phyloP scores from a whole-genome alignment of 2,797 vertebrate species.

The Oreortyx pictus region DNA sequence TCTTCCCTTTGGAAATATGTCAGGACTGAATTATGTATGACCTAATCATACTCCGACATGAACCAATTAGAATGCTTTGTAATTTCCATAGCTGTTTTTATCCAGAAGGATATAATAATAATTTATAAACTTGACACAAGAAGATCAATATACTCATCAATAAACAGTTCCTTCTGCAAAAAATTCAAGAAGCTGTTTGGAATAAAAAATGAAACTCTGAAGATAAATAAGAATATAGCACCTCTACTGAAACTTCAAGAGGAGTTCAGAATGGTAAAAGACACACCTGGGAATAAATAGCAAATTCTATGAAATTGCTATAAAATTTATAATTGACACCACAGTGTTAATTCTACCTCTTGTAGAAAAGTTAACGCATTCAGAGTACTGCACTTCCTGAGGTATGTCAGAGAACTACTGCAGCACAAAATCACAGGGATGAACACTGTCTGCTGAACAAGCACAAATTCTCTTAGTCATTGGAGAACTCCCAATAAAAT shows the following conservation, averaged over 20 bases:
- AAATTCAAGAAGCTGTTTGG: background rate
- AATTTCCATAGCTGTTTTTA: constrained; percentile 15
- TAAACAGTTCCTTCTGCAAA: constrained; percentile 6
- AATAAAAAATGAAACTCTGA: background rate
- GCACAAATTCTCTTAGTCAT: background rate
- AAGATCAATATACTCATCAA: background rate
- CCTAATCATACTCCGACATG: background rate
- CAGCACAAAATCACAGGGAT: background rate
- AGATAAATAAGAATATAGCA: background rate
- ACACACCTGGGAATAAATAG: background rate
- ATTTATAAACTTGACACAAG: constrained; percentile 7
- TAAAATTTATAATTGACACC: background rate
- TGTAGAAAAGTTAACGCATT: background rate
- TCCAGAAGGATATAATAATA: background rate
- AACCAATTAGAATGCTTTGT: background rate
- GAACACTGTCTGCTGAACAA: background rate
- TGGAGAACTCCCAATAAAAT: background rate
- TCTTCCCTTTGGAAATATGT: background rate
- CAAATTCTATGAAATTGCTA: background rate
- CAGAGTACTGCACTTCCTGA: background rate
- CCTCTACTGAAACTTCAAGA: background rate
- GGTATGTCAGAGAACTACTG: background rate
- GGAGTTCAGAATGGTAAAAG: background rate
- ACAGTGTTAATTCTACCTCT: background rate
- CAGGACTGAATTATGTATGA: background rate